A percentile compares a stretch with the other conserved stretches of the same genome.
These are phyloP conservation scores for Isurus oxyrinchus DNA, from an alignment of 2,113 vertebrate species.

Conservation along the genomic window DNA sequence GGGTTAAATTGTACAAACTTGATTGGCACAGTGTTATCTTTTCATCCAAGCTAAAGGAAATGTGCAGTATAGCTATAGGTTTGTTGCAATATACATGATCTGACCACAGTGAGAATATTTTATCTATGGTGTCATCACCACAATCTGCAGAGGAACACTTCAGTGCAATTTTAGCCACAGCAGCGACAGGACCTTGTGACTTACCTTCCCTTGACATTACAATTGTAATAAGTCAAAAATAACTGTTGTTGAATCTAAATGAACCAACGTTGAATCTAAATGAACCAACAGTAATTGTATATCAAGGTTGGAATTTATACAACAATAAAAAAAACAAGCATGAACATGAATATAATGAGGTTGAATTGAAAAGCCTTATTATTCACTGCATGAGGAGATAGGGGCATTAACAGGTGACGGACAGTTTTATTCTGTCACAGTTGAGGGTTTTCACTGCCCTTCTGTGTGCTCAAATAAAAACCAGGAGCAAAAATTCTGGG, in stretches of 20 bases:
- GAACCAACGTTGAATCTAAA: background rate
- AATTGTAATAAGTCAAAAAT: background rate
- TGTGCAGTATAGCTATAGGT: background rate
- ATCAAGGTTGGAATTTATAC: background rate
- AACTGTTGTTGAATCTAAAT: background rate
- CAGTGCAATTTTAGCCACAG: background rate
- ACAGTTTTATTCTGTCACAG: background rate
- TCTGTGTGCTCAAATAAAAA: background rate
- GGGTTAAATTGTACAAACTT: background rate
- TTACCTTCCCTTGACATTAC: background rate
- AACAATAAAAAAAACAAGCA: background rate
- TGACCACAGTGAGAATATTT: background rate
- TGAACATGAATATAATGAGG: background rate
- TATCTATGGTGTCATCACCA: background rate
- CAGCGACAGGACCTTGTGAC: background rate
- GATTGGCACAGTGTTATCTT: background rate
- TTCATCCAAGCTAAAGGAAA: background rate
- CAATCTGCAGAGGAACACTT: background rate
- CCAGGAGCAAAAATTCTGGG: background rate
- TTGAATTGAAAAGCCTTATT: background rate
- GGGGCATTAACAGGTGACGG: background rate
- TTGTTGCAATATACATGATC: background rate
- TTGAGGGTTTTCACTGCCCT: background rate
- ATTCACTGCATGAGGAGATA: background rate
- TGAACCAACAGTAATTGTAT: background rate